Evolutionary conservation across 2,113 vertebrate species (phyloP).

Genomic region (Seriola quinqueradiata): DNA sequence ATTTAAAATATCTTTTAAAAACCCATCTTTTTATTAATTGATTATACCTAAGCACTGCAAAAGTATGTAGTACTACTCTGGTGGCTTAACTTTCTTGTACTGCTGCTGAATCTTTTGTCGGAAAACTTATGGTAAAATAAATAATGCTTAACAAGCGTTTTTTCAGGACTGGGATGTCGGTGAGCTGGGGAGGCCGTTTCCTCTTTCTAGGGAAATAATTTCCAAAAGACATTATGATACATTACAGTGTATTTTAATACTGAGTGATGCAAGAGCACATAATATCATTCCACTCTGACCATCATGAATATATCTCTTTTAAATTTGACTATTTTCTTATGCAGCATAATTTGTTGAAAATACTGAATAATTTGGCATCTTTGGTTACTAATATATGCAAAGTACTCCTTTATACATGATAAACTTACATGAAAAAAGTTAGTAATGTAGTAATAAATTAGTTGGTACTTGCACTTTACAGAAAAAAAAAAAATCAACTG

Average conservation of each 20-base stretch:
- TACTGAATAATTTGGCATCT: slow-evolving; percentile 47
- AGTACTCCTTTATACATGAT: slow-evolving; percentile 13
- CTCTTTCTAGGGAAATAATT: background rate
- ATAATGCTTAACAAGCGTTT: background rate
- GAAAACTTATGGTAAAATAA: background rate
- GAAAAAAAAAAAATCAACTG: slow-evolving; percentile 3
- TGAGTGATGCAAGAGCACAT: slow-evolving; percentile 20
- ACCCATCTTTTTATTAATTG: background rate
- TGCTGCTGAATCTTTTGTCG: background rate
- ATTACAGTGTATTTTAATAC: slow-evolving; percentile 29
- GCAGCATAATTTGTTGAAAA: slow-evolving; percentile 17
- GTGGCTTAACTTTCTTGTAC: background rate
- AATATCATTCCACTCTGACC: slow-evolving; percentile 20
- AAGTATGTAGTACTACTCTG: background rate
- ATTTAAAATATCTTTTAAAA: background rate
- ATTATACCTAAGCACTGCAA: background rate
- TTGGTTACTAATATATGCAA: slow-evolving; percentile 51
- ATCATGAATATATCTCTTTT: slow-evolving; percentile 7
- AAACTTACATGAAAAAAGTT: slow-evolving; percentile 21
- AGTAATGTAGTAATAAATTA: background rate
- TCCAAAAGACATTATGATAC: background rate
- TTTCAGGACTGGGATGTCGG: background rate
- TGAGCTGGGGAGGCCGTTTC: background rate
- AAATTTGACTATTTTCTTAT: slow-evolving; percentile 15
- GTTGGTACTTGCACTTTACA: slow-evolving; percentile 10